Evolutionary conservation across 2,113 vertebrate species (phyloP).

Genomic region (Datnioides undecimradiatus): DNA sequence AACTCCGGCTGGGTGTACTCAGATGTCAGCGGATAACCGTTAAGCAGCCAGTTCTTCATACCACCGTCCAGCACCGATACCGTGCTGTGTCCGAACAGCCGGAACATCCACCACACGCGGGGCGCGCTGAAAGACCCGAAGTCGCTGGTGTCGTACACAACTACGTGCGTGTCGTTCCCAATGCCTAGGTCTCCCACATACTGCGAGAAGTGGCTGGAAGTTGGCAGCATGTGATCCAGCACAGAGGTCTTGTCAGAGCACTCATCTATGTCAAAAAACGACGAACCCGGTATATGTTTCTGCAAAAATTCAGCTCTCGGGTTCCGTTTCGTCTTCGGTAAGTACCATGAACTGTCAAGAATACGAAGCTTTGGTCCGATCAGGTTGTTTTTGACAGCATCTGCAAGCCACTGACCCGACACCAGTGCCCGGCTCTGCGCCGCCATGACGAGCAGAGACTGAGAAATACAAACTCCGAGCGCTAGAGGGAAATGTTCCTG

Average conservation of each 20-base stretch:
- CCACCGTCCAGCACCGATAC: constrained; percentile 95
- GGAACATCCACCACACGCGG: constrained; percentile 98
- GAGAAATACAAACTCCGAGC: not conserved
- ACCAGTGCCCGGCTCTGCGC: constrained; percentile 86
- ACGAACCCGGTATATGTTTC: constrained; percentile 89
- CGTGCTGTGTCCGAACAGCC: constrained; percentile 87
- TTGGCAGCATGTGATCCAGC: constrained; percentile 92
- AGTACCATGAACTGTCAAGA: constrained; percentile 93
- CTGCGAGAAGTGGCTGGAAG: constrained; percentile 82
- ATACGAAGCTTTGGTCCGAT: constrained; percentile 85
- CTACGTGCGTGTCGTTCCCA: constrained; percentile 88
- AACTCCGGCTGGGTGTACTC: constrained; percentile 68
- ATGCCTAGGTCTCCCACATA: constrained; percentile 90
- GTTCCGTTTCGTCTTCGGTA: constrained; percentile 88
- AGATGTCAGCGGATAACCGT: constrained; percentile 83
- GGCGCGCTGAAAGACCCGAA: constrained; percentile 91
- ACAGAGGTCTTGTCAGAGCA: constrained; percentile 88
- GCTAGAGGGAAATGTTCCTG: constrained; percentile 19
- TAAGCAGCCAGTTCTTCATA: constrained; percentile 88
- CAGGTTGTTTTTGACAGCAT: constrained; percentile 84
- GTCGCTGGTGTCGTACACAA: constrained; percentile 93
- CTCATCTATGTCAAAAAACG: constrained; percentile 92
- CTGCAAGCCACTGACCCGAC: constrained; percentile 89
- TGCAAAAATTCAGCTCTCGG: constrained; percentile 86
- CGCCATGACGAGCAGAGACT: constrained; percentile 83